Percentiles rank a stretch among this genome's conserved stretches.
These are phyloP conservation scores for Staurois parvus DNA, from an alignment of 2,797 vertebrate species.

Conservation along the genomic window DNA sequence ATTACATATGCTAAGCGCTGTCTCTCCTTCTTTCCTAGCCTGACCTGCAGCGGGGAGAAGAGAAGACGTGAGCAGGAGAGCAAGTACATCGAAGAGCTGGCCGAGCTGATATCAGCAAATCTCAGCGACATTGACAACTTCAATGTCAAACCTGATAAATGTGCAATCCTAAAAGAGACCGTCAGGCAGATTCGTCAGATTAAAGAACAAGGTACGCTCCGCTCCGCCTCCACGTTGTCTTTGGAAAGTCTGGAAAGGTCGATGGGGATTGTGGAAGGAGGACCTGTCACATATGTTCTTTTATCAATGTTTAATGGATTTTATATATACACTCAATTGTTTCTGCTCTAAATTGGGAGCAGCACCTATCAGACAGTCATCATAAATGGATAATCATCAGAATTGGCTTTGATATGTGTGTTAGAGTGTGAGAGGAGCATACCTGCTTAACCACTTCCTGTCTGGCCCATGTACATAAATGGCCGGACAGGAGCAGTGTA, in stretches of 20 bases:
- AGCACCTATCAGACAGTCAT: too few species aligned
- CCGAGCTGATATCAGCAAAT: conserved; percentile 98
- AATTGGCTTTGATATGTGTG: too few species aligned
- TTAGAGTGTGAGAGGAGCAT: too few species aligned
- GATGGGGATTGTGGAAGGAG: not conserved
- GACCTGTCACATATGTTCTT: too few species aligned
- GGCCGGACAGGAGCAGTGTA: too few species aligned
- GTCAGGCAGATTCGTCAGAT: conserved; percentile 98
- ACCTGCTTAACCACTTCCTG: too few species aligned
- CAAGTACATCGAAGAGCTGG: conserved; percentile 98
- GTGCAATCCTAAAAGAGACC: conserved; percentile 98
- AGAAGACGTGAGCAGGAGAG: conserved; percentile 97
- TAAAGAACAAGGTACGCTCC: conserved; percentile 93
- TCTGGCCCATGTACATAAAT: too few species aligned
- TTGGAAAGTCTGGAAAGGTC: not conserved
- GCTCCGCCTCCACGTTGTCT: not conserved
- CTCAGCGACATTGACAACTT: conserved; percentile 98
- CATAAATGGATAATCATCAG: too few species aligned
- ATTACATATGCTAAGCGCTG: conserved; percentile 21
- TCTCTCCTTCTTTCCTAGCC: conserved; percentile 65
- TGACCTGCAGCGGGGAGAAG: conserved; percentile 90
- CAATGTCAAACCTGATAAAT: conserved; percentile 99
- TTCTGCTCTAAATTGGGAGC: too few species aligned
- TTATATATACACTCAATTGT: too few species aligned
- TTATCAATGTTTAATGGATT: too few species aligned